A percentile compares a stretch with the other conserved stretches of the same genome.
Conservation (phyloP, 1,140 invertebrate genomes). For the Tetragonula clypearis region DNA sequence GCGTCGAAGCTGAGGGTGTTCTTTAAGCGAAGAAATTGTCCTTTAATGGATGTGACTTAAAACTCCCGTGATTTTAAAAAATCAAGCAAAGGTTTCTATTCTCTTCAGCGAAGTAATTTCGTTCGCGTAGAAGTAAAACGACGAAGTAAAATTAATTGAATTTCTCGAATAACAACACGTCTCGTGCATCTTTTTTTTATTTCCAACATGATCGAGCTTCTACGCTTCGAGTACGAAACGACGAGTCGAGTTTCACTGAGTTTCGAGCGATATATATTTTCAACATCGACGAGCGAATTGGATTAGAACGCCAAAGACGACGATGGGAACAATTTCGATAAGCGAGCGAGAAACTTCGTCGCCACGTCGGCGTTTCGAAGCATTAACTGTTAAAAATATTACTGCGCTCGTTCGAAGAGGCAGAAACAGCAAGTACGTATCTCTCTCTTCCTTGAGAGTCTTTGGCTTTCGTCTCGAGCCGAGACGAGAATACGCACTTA, state of each 20-base stretch:
- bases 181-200: background rate
- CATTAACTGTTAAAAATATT: slow-evolving; percentile 8
- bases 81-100: too few species aligned
- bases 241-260: too few species aligned
- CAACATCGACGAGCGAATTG: background rate
- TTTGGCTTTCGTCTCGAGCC: background rate
- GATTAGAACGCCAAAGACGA: background rate
- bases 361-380: too few species aligned
- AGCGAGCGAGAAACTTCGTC: background rate
- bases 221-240: too few species aligned
- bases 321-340: background rate
- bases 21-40: too few species aligned
- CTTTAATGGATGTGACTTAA: too few species aligned
- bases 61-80: too few species aligned
- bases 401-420: background rate
- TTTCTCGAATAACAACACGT: too few species aligned
- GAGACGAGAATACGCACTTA: slow-evolving; percentile 28
- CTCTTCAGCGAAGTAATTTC: too few species aligned
- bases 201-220: background rate
- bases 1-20: too few species aligned
- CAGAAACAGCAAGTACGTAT: slow-evolving; percentile 8
- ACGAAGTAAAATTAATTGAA: too few species aligned
- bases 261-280: background rate
- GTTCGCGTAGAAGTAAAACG: too few species aligned
- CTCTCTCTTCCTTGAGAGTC: background rate